phyloP scores from a whole-genome alignment of 2,888 invertebrate genomes.

The Tethea ocularis region DNA sequence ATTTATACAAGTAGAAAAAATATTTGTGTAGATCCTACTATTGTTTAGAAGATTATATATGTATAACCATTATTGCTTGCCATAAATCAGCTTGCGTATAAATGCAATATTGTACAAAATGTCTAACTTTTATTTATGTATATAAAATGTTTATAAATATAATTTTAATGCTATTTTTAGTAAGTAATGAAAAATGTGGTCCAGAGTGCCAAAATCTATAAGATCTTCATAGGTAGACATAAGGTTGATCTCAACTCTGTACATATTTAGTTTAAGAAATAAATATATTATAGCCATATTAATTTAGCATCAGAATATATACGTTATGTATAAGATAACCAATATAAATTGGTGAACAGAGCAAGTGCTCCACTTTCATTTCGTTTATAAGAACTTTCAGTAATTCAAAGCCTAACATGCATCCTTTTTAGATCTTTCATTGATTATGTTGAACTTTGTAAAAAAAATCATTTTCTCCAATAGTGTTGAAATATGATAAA shows the following conservation, averaged over 20 bases:
- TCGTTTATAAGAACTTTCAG: too few relatives aligned
- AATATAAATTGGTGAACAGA: background rate
- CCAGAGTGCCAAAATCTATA: constrained; percentile 79
- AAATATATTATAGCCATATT: constrained; percentile 43
- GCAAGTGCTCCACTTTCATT: background rate
- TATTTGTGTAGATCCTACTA: constrained; percentile 2
- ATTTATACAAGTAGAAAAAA: constrained; percentile 9
- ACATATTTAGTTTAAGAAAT: constrained; percentile 54
- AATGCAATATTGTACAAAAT: constrained; percentile 48
- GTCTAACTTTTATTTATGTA: constrained; percentile 35
- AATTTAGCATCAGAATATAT: constrained; percentile 21
- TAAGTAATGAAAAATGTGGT: constrained; percentile 59
- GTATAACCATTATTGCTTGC: constrained; percentile 43
- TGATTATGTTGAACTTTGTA: too few relatives aligned
- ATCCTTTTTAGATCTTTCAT: too few relatives aligned
- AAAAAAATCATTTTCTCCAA: too few relatives aligned
- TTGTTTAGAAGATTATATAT: constrained; percentile 10
- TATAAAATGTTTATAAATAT: constrained; percentile 38
- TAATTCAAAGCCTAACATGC: too few relatives aligned
- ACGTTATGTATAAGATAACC: background rate
- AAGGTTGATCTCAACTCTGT: constrained; percentile 81
- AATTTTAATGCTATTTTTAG: constrained; percentile 20
- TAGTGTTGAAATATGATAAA: too few relatives aligned
- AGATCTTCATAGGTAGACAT: constrained; percentile 72
- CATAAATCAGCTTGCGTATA: constrained; percentile 39